These are phyloP conservation scores for Pseudococcus longispinus DNA, from an alignment of 2,888 invertebrate genomes.

Conservation along the genomic window DNA sequence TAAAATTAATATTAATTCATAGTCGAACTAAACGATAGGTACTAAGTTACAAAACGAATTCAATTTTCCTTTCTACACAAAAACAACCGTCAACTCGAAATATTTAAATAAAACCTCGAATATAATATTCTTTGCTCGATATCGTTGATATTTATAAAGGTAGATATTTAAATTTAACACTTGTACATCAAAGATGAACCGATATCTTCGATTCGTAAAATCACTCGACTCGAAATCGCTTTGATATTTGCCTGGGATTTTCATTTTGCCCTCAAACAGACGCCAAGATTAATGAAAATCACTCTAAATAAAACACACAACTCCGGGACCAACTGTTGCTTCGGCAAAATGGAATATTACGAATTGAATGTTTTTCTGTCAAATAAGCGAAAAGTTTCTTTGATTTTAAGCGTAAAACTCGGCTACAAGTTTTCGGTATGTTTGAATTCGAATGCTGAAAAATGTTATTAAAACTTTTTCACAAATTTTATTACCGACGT, in stretches of 20 bases:
- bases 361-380: conserved; percentile 29
- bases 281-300: conserved; percentile 33
- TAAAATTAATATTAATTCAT: too few relatives aligned
- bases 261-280: background rate
- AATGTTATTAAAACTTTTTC: conserved; percentile 19
- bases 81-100: background rate
- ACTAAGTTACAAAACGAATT: too few relatives aligned
- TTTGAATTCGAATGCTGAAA: background rate
- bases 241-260: conserved; percentile 20
- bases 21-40: too few relatives aligned
- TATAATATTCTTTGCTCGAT: background rate
- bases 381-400: conserved; percentile 29
- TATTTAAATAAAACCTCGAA: background rate
- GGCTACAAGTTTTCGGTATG: background rate
- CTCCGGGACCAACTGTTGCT: background rate
- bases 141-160: background rate
- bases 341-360: background rate
- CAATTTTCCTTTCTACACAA: background rate
- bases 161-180: background rate
- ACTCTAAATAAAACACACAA: background rate
- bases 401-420: conserved; percentile 5
- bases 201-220: background rate
- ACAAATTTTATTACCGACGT: conserved; percentile 6
- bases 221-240: background rate
- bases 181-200: conserved; percentile 16